A percentile compares a stretch with the other conserved stretches of the same genome.
phyloP scores from a whole-genome alignment of 2,888 invertebrate species.

The Lasioglossum figueresi region DNA sequence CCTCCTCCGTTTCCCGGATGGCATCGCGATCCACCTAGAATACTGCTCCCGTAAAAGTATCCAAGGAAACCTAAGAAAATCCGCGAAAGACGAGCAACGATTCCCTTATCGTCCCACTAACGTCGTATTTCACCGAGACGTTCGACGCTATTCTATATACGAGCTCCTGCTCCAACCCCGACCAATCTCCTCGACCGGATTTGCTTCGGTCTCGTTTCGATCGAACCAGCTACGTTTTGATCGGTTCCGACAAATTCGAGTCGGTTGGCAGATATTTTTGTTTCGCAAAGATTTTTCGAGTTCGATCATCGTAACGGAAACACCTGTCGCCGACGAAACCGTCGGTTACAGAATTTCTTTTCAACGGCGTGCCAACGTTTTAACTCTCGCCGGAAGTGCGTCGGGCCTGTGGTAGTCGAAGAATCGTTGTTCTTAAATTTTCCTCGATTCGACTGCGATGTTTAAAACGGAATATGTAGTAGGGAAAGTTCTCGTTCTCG shows the following conservation, averaged over 20 bases:
- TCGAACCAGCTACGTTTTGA: neutral
- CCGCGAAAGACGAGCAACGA: slow-evolving; percentile 39
- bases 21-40: slow-evolving; percentile 41
- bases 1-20: slow-evolving; percentile 69
- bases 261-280: rapidly evolving
- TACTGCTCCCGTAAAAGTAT: slow-evolving; percentile 41
- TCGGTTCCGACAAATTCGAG: neutral
- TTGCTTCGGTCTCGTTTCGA: neutral
- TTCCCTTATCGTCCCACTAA: slow-evolving; percentile 29
- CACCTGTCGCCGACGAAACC: neutral
- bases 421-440: no score
- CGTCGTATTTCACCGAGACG: slow-evolving; percentile 5
- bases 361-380: no score
- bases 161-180: slow-evolving; percentile 1
- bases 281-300: neutral
- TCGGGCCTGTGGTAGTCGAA: no score
- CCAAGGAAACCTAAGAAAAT: slow-evolving; percentile 56
- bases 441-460: no score
- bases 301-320: neutral
- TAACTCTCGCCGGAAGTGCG: no score
- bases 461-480: no score
- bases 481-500: no score
- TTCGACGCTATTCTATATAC: neutral
- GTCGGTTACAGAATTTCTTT: no score
- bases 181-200: neutral